These are phyloP conservation scores for Strigamia transsilvanica DNA, from an alignment of 2,888 invertebrate genomes.

Conservation along the genomic window DNA sequence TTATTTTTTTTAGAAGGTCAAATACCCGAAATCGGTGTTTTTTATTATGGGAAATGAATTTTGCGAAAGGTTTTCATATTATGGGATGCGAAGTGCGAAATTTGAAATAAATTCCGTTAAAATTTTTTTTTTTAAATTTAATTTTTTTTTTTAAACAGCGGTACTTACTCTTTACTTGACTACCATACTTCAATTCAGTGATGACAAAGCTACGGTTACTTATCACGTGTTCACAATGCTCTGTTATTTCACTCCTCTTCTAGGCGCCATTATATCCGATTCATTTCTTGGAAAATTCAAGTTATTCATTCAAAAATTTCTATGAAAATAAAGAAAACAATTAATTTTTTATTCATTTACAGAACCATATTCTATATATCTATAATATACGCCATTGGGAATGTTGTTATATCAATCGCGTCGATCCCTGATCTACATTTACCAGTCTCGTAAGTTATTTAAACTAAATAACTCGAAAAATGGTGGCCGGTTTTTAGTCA, in stretches of 20 bases:
- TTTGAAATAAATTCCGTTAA: neutral
- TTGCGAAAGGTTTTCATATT: constrained; percentile 95
- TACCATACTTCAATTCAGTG: constrained; percentile 76
- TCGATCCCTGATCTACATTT: constrained; percentile 61
- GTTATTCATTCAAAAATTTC: constrained; percentile 59
- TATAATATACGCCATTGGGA: constrained; percentile 85
- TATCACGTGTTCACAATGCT: constrained; percentile 66
- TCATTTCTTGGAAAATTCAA: constrained; percentile 67
- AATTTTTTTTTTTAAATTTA: neutral
- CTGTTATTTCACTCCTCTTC: constrained; percentile 66
- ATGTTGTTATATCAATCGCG: constrained; percentile 74
- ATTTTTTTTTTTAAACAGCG: neutral
- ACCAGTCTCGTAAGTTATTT: constrained; percentile 63
- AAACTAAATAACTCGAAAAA: too few relatives aligned
- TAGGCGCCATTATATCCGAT: constrained; percentile 68
- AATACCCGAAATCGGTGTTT: constrained; percentile 79
- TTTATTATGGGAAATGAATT: constrained; percentile 97
- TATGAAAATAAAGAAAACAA: too few relatives aligned
- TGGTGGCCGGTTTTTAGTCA: too few relatives aligned
- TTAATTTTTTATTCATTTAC: constrained; percentile 58
- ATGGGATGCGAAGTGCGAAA: constrained; percentile 93
- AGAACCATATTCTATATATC: constrained; percentile 88
- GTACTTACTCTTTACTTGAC: constrained; percentile 66
- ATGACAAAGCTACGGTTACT: constrained; percentile 65
- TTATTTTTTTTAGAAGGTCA: neutral